These are phyloP conservation scores for Agriopis aurantiaria DNA, from an alignment of 2,888 invertebrate species.

Conservation along the genomic window DNA sequence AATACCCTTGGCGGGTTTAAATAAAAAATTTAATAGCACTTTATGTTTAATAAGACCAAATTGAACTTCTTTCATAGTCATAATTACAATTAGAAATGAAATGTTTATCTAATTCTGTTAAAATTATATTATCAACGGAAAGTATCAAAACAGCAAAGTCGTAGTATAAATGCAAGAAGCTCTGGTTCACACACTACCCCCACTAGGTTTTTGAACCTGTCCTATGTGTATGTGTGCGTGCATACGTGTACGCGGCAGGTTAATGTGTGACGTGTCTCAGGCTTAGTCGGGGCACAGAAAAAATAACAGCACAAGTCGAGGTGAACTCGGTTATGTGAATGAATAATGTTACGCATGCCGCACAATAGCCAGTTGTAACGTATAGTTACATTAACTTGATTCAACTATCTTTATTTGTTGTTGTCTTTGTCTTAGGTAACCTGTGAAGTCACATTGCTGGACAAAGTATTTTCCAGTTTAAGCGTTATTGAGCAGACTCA, in stretches of 20 bases:
- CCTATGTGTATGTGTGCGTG: conserved; percentile 33
- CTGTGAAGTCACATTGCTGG: too few relatives aligned
- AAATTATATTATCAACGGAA: conserved; percentile 14
- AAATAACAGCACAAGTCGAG: neutral
- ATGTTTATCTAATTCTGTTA: too few relatives aligned
- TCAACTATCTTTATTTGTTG: neutral
- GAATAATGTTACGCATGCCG: conserved; percentile 21
- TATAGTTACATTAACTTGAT: neutral
- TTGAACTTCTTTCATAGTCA: too few relatives aligned
- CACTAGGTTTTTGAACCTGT: conserved; percentile 65
- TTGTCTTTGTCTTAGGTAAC: too few relatives aligned
- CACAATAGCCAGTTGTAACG: neutral
- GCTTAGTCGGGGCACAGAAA: conserved; percentile 17
- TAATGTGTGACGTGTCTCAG: conserved; percentile 49
- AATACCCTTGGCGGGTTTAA: too few relatives aligned
- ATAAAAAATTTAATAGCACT: too few relatives aligned
- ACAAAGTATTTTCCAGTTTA: too few relatives aligned
- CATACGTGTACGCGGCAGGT: conserved; percentile 53
- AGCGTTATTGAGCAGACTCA: too few relatives aligned
- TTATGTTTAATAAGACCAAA: too few relatives aligned
- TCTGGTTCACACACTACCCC: conserved; percentile 72
- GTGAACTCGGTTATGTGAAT: conserved; percentile 48
- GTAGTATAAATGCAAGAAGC: conserved; percentile 48
- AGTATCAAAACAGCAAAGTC: conserved; percentile 60
- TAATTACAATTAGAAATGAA: too few relatives aligned